Evolutionary conservation across 2,888 invertebrate genomes (phyloP).

Genomic region (Adelphocoris suturalis): DNA sequence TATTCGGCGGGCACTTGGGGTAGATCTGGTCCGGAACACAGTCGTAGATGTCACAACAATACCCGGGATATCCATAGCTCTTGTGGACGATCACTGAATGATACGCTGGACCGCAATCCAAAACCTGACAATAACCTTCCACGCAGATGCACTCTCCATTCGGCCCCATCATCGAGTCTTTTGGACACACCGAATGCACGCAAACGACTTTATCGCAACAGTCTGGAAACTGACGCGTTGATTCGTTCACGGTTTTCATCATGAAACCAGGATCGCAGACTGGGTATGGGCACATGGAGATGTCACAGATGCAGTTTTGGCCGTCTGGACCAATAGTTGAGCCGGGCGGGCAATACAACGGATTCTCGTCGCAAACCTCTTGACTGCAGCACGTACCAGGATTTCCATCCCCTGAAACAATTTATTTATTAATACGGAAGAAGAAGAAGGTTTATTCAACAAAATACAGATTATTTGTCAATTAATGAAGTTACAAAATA

Average conservation of each 20-base stretch:
- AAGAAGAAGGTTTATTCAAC: too few relatives aligned
- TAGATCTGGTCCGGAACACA: background rate
- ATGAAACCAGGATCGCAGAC: background rate
- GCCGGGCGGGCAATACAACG: background rate
- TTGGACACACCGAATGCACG: background rate
- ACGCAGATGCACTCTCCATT: background rate
- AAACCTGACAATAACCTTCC: background rate
- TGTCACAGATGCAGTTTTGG: background rate
- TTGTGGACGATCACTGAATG: background rate
- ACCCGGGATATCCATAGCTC: background rate
- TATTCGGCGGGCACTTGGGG: background rate
- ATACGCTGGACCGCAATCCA: background rate
- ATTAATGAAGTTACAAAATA: too few relatives aligned
- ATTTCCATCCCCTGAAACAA: background rate
- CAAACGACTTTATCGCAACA: slow-evolving; percentile 16
- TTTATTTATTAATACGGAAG: too few relatives aligned
- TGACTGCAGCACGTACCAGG: slow-evolving; percentile 16
- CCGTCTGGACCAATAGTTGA: background rate
- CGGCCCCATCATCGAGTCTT: background rate
- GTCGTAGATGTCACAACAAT: background rate
- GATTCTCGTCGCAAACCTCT: background rate
- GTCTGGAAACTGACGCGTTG: background rate
- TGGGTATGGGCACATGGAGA: background rate
- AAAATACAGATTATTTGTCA: too few relatives aligned
- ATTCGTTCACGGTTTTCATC: background rate